Conservation (phyloP, 1,140 invertebrate species). For the Drosophila serrata region DNA sequence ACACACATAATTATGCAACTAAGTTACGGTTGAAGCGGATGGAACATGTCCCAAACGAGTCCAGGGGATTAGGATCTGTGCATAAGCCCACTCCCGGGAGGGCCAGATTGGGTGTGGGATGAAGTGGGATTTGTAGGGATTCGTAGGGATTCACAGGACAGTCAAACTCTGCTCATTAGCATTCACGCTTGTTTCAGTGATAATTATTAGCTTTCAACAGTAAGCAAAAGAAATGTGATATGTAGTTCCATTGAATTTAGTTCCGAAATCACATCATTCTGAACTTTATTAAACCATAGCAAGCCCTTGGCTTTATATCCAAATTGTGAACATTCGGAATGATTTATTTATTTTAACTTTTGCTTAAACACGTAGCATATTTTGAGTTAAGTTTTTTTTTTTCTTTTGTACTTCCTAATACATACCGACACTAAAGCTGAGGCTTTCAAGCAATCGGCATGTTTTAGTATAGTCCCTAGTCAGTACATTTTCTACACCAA, state of each 20-base stretch:
- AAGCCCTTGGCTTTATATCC: neutral
- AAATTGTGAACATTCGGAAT: constrained; percentile 7
- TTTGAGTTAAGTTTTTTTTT: constrained; percentile 16
- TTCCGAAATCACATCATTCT: no score
- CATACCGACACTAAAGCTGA: neutral
- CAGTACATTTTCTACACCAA: constrained; percentile 21
- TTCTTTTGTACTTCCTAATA: constrained; percentile 13
- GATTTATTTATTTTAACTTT: constrained; percentile 12
- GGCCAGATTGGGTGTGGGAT: neutral
- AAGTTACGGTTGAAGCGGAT: constrained; percentile 9
- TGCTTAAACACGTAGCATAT: constrained; percentile 9
- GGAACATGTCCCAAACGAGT: neutral
- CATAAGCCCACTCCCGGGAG: neutral
- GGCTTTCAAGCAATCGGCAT: constrained; percentile 36
- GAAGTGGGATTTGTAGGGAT: neutral
- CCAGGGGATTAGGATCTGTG: constrained; percentile 16
- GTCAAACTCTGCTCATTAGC: neutral
- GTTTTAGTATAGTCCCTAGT: constrained; percentile 46
- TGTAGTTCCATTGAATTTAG: no score
- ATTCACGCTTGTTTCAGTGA: neutral
- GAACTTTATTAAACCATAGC: neutral
- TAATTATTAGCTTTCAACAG: neutral
- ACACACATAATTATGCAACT: constrained; percentile 40
- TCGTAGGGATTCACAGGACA: neutral
- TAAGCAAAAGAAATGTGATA: neutral